These are phyloP conservation scores for Thinocorus orbignyianus DNA, from an alignment of 2,113 vertebrate species.

Conservation along the genomic window DNA sequence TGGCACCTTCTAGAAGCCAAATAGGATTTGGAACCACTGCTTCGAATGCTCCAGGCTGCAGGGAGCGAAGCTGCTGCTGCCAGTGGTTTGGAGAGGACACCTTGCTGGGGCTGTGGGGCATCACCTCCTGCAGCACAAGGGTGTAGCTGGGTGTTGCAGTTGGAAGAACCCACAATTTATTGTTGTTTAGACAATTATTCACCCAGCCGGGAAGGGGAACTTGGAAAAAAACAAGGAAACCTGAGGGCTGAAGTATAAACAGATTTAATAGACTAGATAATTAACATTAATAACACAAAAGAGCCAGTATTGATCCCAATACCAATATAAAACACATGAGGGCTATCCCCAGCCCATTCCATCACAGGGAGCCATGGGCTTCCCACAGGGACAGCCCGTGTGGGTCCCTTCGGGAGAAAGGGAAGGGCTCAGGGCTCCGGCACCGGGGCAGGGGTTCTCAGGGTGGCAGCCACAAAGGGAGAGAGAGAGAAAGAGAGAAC, in stretches of 20 bases:
- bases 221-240: neutral
- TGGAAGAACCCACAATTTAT: neutral
- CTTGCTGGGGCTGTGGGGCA: neutral
- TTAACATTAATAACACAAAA: neutral
- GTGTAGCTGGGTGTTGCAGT: neutral
- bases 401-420: neutral
- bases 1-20: accelerated
- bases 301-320: neutral
- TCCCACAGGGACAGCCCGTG: neutral
- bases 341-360: neutral
- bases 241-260: neutral
- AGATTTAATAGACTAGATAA: neutral
- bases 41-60: accelerated
- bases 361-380: neutral
- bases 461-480: neutral
- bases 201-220: neutral
- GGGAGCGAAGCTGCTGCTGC: neutral
- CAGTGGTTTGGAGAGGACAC: neutral
- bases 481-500: neutral
- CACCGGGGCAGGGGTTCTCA: neutral
- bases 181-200: neutral
- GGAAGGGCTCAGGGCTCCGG: neutral
- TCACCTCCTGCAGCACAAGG: neutral
- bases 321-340: neutral
- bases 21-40: neutral